Evolutionary conservation across 1,140 invertebrate genomes (phyloP), one percentile per base, ranked within the genome.

Genomic region (Mizuhopecten yessoensis): DNA sequence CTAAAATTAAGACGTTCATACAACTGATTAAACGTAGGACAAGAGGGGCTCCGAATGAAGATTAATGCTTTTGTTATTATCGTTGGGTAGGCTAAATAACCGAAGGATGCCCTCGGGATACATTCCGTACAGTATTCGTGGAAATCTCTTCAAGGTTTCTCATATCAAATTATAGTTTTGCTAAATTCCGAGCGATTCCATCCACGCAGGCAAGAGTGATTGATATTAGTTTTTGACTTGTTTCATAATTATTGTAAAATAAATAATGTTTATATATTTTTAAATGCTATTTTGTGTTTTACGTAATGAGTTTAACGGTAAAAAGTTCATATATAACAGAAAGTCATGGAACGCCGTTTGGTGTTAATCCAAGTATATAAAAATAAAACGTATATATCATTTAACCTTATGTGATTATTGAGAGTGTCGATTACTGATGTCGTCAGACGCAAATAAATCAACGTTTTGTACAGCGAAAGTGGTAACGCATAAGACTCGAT

Each of bases 151-250:
- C 57, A 75, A 75, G 57, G 57, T 75, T n/a, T 75, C 0, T 39
- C n/a, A 75, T 75, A 75, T 75, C 29, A 29, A 29, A 75, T 75
- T 75, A 75, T 75, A 75, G 57, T 75, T 75, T n/a, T n/a, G 23
- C 57, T 7, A 39, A 39, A n/a, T n/a, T n/a, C n/a, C n/a, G n/a
- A n/a, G n/a, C n/a, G n/a, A n/a, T n/a, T n/a, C n/a, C n/a, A n/a
- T n/a, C n/a, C n/a, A n/a, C n/a, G n/a, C n/a, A n/a, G n/a, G n/a
- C n/a, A n/a, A n/a, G n/a, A n/a, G n/a, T n/a, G n/a, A n/a, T n/a
- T n/a, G n/a, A n/a, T n/a, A n/a, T n/a, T n/a, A n/a, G n/a, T n/a
- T n/a, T n/a, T n/a, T n/a, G n/a, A n/a, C n/a, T n/a, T n/a, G n/a
- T n/a, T n/a, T n/a, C n/a, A n/a, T n/a, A n/a, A n/a, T n/a, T n/a